Evolutionary conservation across 2,888 invertebrate genomes (phyloP).

Genomic region (Epirrita christyi): DNA sequence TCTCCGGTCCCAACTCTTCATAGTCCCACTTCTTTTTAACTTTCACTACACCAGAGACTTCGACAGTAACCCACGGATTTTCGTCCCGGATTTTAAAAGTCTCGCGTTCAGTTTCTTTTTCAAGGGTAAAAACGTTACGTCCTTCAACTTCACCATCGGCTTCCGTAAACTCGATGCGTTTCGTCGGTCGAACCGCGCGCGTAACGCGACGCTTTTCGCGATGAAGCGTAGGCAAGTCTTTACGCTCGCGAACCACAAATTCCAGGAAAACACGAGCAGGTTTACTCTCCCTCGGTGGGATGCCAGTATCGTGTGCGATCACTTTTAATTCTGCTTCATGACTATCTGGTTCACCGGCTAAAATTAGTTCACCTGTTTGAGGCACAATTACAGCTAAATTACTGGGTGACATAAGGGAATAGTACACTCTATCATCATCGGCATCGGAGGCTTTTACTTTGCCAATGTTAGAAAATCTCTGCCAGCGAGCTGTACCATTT

Average conservation of each 20-base stretch:
- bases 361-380: conserved; percentile 94
- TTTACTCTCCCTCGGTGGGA: conserved; percentile 88
- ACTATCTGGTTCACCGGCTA: conserved; percentile 91
- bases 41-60: conserved; percentile 95
- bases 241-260: conserved; percentile 86
- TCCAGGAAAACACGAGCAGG: conserved; percentile 92
- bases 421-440: conserved; percentile 96
- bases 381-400: conserved; percentile 95
- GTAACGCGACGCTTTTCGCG: conserved; percentile 92
- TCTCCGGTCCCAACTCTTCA: conserved; percentile 96
- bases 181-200: conserved; percentile 96
- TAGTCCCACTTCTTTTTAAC: conserved; percentile 99
- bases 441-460: conserved; percentile 94
- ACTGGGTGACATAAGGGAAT: conserved; percentile 91
- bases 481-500: conserved; percentile 88
- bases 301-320: conserved; percentile 92
- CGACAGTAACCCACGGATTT: conserved; percentile 97
- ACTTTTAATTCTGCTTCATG: conserved; percentile 89
- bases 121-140: conserved; percentile 94
- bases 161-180: conserved; percentile 96
- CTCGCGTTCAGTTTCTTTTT: conserved; percentile 96
- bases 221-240: conserved; percentile 86
- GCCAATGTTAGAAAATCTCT: conserved; percentile 93
- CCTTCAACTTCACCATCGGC: conserved; percentile 95
- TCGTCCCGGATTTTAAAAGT: conserved; percentile 97